Evolutionary conservation across 2,113 vertebrate species (phyloP).

Genomic region (Nyctibius bracteatus): DNA sequence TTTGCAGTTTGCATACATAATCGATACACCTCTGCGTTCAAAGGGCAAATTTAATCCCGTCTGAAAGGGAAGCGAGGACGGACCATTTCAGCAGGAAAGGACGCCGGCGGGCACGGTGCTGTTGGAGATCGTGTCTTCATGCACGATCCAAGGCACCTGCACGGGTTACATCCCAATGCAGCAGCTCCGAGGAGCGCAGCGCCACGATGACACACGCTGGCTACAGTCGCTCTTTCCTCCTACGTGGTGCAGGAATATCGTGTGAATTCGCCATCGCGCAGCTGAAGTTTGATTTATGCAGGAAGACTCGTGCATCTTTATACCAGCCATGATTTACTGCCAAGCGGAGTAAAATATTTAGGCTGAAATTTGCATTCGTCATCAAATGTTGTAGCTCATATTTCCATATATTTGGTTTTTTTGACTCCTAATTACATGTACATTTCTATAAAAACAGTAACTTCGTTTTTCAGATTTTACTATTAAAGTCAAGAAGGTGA

Average conservation of each 20-base stretch:
- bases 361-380: slow-evolving; percentile 26
- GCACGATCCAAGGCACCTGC: background rate
- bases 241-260: background rate
- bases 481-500: slow-evolving; percentile 10
- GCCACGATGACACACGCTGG: background rate
- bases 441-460: background rate
- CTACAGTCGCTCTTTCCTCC: background rate
- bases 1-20: background rate
- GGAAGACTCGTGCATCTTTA: background rate
- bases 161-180: background rate
- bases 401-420: background rate
- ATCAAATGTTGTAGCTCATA: background rate
- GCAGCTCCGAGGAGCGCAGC: rapidly evolving
- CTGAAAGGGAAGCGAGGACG: background rate
- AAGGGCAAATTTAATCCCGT: background rate
- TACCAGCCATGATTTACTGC: background rate
- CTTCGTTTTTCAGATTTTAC: background rate
- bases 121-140: background rate
- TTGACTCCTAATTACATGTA: background rate
- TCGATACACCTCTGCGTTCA: background rate
- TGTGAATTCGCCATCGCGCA: background rate
- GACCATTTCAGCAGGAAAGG: background rate
- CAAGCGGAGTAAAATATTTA: slow-evolving; percentile 27
- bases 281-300: background rate
- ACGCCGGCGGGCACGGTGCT: background rate